phyloP scores from a whole-genome alignment of 2,797 vertebrate species.

The Rhynchotus rufescens region DNA sequence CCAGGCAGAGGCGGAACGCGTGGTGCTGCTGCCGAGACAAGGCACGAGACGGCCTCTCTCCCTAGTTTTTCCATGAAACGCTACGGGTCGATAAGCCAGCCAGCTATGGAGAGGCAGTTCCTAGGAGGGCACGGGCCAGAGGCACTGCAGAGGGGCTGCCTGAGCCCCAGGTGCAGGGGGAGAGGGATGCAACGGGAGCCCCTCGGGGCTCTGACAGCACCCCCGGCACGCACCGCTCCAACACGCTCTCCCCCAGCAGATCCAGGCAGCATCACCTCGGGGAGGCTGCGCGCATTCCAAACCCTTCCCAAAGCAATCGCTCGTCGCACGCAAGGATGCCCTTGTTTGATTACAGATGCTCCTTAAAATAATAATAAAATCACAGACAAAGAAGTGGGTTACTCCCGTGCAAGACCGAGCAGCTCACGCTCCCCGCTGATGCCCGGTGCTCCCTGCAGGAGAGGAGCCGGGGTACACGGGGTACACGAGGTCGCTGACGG shows the following conservation, averaged over 20 bases:
- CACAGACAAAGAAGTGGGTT: background rate
- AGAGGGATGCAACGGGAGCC: background rate
- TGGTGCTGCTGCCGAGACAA: no score
- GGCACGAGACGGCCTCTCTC: background rate
- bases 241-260: background rate
- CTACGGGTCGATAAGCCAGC: background rate
- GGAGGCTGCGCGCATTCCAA: background rate
- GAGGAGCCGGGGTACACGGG: background rate
- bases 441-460: background rate
- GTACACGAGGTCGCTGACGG: background rate
- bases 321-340: background rate
- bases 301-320: background rate
- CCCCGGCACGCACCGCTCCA: accelerated
- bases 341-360: background rate
- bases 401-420: background rate
- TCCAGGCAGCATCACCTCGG: accelerated
- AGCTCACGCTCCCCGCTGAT: background rate
- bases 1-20: background rate
- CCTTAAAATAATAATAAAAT: background rate
- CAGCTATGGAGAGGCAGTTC: background rate
- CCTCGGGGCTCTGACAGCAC: background rate
- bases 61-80: background rate
- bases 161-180: accelerated
- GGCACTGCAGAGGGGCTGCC: background rate
- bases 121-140: background rate